These are phyloP conservation scores for Struthio camelus DNA, from an alignment of 2,113 vertebrate species.

Conservation along the genomic window DNA sequence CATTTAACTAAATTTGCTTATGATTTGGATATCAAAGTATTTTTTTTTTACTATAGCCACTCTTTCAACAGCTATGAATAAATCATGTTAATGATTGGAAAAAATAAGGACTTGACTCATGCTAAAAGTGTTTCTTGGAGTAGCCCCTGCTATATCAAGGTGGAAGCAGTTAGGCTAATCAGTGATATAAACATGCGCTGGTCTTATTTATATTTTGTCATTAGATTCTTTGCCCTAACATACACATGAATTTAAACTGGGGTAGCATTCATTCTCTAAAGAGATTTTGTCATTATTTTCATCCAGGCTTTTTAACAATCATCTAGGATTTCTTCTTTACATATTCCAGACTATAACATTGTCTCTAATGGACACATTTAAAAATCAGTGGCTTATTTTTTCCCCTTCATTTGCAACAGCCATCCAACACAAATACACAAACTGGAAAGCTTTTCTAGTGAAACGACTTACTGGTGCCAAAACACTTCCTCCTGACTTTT, in stretches of 20 bases:
- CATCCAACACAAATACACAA: constrained; percentile 97
- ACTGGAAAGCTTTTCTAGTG: constrained; percentile 99
- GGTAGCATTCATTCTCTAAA: constrained; percentile 30
- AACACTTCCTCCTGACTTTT: constrained; percentile 96
- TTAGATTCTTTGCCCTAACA: neutral
- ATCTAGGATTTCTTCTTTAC: constrained; percentile 56
- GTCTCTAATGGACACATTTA: constrained; percentile 21
- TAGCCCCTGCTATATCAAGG: neutral
- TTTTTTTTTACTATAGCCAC: neutral
- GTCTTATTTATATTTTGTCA: neutral
- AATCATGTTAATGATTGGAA: neutral
- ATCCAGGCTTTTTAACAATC: constrained; percentile 26
- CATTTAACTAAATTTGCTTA: neutral
- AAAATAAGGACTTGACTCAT: neutral
- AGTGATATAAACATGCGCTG: neutral
- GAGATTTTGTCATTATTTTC: constrained; percentile 24
- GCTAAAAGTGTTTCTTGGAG: neutral
- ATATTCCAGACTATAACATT: constrained; percentile 32
- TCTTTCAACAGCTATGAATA: neutral
- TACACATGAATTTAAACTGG: neutral
- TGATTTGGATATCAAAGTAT: neutral
- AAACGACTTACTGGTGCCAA: constrained; percentile 99
- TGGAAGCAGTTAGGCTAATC: neutral
- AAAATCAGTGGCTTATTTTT: constrained; percentile 55
- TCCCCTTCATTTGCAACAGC: constrained; percentile 80